Evolutionary conservation across 1,140 invertebrate genomes (phyloP), one percentile per base, ranked within the genome.

Genomic region (Solenopsis invicta): DNA sequence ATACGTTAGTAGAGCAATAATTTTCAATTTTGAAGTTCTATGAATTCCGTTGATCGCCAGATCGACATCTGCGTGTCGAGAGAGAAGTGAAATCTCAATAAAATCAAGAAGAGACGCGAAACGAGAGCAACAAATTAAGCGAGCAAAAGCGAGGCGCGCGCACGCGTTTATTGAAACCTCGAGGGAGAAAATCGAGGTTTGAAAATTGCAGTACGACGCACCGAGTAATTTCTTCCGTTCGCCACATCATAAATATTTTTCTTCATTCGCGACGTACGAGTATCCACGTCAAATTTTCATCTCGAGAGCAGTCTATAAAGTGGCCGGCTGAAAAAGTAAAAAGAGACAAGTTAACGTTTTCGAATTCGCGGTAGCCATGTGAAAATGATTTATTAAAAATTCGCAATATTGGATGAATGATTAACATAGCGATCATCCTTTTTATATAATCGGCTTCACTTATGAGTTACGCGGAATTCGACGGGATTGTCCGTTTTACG

Each of bases 401-500:
- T 6, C 21, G 16, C 16, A 16, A 12, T 48, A 50, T 13, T 48
- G 24, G 2, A 59, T 34, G 24, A 13, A 21, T 13, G 54, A 81
- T 56, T 29, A 59, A 48, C 41, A 48, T 61, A 48, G 16, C 37
- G 34, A 75, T 75, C 24, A 21, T 61, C 34, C 50, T 84, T 75
- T 72, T 48, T 48, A 74, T 48, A 56, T 59, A 75, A 75, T 50
- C 54, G 34, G 6, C 37, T 48, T 59, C 41, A 34, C 54, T 29
- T 8, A 45, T 45, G 61, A 62, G 48, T 56, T 77, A 64, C 41
- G 54, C 66, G 88, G 80, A 90, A 90, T 87, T 61, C 37, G 52
- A 66, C 21, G 50, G 41, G 71, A 24, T 52, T 61, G 54, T 74
- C 29, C 45, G 54, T 48, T 81, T 81, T 84, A 84, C 67, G 78